These are phyloP conservation scores for Aix galericulata DNA, from an alignment of 2,113 vertebrate species.

Conservation along the genomic window DNA sequence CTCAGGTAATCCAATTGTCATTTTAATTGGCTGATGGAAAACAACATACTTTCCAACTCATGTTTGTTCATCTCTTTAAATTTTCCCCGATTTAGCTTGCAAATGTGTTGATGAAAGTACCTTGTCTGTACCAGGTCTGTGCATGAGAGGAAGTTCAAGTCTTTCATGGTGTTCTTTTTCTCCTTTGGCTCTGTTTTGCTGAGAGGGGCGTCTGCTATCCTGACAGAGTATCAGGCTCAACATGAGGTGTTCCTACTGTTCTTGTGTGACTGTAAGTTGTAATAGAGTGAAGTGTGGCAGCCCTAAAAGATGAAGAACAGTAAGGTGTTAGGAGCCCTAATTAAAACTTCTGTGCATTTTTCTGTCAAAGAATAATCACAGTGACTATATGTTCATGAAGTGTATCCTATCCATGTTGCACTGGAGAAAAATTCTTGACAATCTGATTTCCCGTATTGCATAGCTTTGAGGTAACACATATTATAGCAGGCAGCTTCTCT, in stretches of 20 bases:
- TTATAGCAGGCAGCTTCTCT: neutral
- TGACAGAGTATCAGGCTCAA: neutral
- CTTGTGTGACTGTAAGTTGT: neutral
- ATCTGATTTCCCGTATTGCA: neutral
- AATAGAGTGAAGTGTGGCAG: neutral
- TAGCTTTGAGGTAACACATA: neutral
- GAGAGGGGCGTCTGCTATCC: neutral
- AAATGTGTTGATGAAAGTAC: neutral
- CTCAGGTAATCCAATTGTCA: neutral
- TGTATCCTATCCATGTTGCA: neutral
- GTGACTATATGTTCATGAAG: rapidly evolving
- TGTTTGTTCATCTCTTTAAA: neutral
- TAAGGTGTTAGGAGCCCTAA: neutral
- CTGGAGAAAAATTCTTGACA: neutral
- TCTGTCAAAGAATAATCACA: neutral
- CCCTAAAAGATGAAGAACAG: neutral
- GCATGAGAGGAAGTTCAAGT: neutral
- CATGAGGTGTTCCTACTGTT: neutral
- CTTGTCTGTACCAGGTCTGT: neutral
- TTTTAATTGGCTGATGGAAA: neutral
- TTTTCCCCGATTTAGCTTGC: neutral
- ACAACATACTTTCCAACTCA: neutral
- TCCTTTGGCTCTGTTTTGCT: neutral
- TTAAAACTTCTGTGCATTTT: neutral
- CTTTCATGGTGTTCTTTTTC: neutral